Evolutionary conservation across 2,888 invertebrate genomes (phyloP).

Genomic region (Sesia apiformis): DNA sequence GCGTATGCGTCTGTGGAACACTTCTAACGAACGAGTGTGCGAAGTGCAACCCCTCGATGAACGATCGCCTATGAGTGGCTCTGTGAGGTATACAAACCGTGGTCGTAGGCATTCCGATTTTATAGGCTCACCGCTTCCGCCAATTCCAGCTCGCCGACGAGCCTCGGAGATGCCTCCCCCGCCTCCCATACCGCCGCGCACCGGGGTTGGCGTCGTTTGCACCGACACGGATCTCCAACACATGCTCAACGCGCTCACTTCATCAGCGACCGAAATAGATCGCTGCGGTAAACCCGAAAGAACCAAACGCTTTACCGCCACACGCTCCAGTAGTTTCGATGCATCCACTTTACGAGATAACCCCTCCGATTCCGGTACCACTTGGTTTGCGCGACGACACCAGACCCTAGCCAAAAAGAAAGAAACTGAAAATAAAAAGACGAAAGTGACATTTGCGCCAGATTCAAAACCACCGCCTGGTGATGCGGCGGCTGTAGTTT

Average conservation of each 20-base stretch:
- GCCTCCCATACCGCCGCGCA: conserved; percentile 56
- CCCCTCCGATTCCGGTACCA: conserved; percentile 69
- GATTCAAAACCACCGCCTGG: conserved; percentile 75
- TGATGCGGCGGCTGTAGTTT: conserved; percentile 77
- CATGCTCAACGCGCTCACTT: conserved; percentile 85
- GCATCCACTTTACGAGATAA: conserved; percentile 80
- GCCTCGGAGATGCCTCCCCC: conserved; percentile 83
- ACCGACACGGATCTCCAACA: conserved; percentile 87
- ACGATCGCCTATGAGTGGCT: conserved; percentile 61
- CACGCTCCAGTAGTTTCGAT: conserved; percentile 89
- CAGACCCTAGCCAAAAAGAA: conserved; percentile 81
- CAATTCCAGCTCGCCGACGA: conserved; percentile 77
- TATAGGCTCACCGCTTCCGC: conserved; percentile 74
- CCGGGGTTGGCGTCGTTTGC: conserved; percentile 80
- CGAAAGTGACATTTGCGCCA: conserved; percentile 75
- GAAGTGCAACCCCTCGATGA: conserved; percentile 88
- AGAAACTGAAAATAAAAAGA: conserved; percentile 61
- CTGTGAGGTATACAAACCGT: conserved; percentile 77
- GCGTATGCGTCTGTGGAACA: conserved; percentile 89
- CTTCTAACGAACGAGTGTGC: conserved; percentile 85
- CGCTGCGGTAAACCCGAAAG: conserved; percentile 78
- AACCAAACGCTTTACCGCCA: conserved; percentile 76
- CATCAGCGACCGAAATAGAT: conserved; percentile 87
- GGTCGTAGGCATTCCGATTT: conserved; percentile 84
- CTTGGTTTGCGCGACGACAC: conserved; percentile 86